Base-by-base conservation (phyloP, 2,113 vertebrate species). In the Eublepharis macularius region DNA sequence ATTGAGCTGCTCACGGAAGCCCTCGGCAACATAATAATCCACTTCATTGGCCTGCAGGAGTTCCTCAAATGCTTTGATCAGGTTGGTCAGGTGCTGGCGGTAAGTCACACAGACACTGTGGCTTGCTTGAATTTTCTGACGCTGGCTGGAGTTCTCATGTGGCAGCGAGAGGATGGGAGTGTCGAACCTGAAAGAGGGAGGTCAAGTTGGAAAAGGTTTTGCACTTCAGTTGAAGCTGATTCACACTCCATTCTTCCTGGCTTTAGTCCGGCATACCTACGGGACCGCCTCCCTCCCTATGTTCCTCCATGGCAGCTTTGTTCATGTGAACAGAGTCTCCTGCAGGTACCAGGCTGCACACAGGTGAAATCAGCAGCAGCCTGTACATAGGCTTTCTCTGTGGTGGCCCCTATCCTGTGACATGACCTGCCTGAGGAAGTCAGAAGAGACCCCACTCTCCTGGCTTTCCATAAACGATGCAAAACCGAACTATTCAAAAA, bases 121-220 rank as follows among this genome's bases (percentile, higher is more conserved):
- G 89, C 97, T 96, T 75, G 98, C 97, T 92, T 97, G 97, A 87
- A 99, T 97, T 93, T 98, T 97, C 86, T 97, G 97, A 88, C 96
- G 94, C 26, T 98, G 97, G 74, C 97, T 96, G 49, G 97, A 98
- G 90, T 98, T 95, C 89, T 99, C 98, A 78, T 92, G 95, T 81
- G 97, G 97, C 92, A 98, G 97, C 0, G 97, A 98, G 91, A 97
- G 97, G 86, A 98, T 96, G 81, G 98, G 95, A 4, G 97, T 97
- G 91, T 98, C 96, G 6, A 97, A 97, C 41, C 98, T 99, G 94
- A 85, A 89, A 82, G 94, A 94, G 91, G 3, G 36, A 84, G 86
- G 84, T 88, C 10, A 86, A 86, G 86, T 92, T 85, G 88, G 81
- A 81, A 93, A 68, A 90, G 89, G 85, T 85, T 47, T 88, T 80